Evolutionary conservation across 2,113 vertebrate genomes (phyloP), one percentile per base, ranked within the genome.

Genomic region (Halcyon senegalensis): DNA sequence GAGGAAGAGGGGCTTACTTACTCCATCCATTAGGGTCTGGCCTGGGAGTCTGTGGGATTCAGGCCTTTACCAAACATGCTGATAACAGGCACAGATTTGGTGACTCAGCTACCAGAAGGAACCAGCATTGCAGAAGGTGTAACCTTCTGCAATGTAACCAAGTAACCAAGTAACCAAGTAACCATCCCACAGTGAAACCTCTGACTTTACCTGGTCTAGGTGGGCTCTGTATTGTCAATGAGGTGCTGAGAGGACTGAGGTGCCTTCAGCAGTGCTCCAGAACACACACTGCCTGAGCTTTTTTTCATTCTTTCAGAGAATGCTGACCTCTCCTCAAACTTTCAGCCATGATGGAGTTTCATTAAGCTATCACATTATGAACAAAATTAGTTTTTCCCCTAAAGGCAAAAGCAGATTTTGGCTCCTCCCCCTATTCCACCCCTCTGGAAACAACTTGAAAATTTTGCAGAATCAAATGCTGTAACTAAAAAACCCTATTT

Each of bases 161-260:
- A 35, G 35, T 35, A 35, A 35, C 35, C 35, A 35, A 35, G 35
- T 35, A 35, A n/a, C 17, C 10, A 84, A 70, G 12, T 46, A 85
- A 70, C 24, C 5, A 77, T 15, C 23, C 24, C 64, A 18, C 6
- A 11, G 33, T 11, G 51, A 88, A 88, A 53, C 14, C 7, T 68
- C 35, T 39, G 72, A 7, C 25, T 89, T 77, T 50, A 11, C 10
- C 25, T 63, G 46, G 31, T 5, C 31, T 43, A 20, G 20, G 3
- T 46, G 24, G 15, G 8, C 25, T 78, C 64, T 0, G 0, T 9
- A 11, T 13, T 15, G 25, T 13, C 15, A 18, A 5, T 11, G 16
- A 41, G 35, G 21, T 67, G 9, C 19, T 55, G 33, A 84, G 66
- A 82, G 17, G 56, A 41, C 28, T 30, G 35, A 46, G 18, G 27